A percentile compares a stretch with the other conserved stretches of the same genome.
Conservation (phyloP, 2,113 vertebrate species). For the Salvator merianae region DNA sequence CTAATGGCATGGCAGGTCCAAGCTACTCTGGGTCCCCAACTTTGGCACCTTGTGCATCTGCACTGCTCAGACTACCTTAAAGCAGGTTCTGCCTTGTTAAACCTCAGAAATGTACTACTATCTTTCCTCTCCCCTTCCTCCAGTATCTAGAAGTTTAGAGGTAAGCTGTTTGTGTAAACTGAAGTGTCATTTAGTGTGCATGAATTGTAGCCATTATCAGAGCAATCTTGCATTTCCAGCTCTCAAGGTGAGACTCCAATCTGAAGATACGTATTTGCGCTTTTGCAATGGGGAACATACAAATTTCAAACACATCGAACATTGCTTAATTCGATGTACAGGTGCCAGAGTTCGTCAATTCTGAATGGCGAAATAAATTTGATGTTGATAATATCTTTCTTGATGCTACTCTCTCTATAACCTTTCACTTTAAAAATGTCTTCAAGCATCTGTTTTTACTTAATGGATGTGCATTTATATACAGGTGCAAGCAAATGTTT, state of each 20-base stretch:
- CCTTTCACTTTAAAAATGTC: neutral
- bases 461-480: neutral
- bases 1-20: too few species aligned
- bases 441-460: neutral
- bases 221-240: neutral
- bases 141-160: too few species aligned
- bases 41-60: too few species aligned
- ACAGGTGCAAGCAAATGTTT: neutral
- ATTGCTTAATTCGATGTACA: neutral
- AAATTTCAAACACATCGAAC: neutral
- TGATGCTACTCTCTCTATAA: neutral
- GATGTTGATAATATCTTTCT: neutral
- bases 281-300: neutral
- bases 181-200: neutral
- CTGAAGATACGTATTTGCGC: neutral
- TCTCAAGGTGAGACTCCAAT: neutral
- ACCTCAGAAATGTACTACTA: too few species aligned
- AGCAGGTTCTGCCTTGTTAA: too few species aligned
- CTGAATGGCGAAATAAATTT: neutral
- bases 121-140: too few species aligned
- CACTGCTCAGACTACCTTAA: too few species aligned
- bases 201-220: neutral
- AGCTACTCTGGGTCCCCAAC: too few species aligned
- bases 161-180: neutral
- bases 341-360: neutral